phyloP scores from a whole-genome alignment of 2,113 vertebrate genomes.

The Aleadryas rufinucha region DNA sequence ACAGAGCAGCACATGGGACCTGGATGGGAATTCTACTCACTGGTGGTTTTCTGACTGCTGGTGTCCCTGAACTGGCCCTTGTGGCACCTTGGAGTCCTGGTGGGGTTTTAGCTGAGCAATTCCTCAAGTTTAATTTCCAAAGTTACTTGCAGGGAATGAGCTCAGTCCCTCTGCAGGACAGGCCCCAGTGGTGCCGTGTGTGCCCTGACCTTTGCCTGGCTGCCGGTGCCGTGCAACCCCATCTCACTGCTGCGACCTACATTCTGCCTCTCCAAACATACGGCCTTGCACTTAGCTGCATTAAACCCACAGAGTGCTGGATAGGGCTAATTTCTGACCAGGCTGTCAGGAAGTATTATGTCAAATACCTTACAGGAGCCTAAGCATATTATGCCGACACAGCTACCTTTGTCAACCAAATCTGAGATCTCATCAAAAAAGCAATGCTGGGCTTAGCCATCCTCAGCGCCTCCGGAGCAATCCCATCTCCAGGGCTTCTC shows the following conservation, averaged over 20 bases:
- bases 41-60: not conserved
- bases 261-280: not conserved
- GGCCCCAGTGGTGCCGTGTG: accelerated
- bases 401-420: slow-evolving; percentile 39
- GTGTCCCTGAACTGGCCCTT: accelerated
- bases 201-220: not conserved
- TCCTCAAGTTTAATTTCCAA: not conserved
- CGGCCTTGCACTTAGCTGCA: not conserved
- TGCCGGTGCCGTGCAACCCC: not conserved
- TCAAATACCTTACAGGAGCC: slow-evolving; percentile 50
- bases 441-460: not conserved
- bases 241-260: not conserved
- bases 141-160: not conserved
- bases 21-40: not conserved
- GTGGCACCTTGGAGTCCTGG: accelerated
- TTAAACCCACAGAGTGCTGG: slow-evolving; percentile 7
- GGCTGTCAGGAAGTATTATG: slow-evolving; percentile 34
- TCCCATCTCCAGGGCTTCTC: not conserved
- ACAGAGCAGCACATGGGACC: accelerated
- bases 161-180: not conserved
- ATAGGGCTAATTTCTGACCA: not conserved
- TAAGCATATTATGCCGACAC: not conserved
- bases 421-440: slow-evolving; percentile 16
- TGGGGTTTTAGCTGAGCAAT: not conserved
- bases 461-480: not conserved